These are phyloP conservation scores for Carpatolechia fugitivella DNA, from an alignment of 2,888 invertebrate species.

Conservation along the genomic window DNA sequence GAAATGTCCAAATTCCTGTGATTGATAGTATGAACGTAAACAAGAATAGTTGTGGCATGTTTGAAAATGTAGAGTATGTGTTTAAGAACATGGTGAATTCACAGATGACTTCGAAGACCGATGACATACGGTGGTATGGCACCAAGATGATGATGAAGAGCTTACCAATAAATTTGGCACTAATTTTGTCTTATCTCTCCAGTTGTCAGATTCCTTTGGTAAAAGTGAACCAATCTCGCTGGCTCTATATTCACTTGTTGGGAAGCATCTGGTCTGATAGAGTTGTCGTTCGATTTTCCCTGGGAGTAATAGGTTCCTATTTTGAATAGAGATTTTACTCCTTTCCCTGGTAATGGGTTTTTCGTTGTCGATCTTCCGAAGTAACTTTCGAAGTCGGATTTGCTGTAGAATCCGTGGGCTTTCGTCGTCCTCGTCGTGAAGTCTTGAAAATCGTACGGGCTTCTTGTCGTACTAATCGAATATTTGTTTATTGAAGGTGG, in stretches of 20 bases:
- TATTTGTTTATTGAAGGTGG: constrained; percentile 61
- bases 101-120: constrained; percentile 20
- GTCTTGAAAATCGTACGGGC: constrained; percentile 77
- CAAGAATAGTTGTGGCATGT: not conserved
- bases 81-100: not conserved
- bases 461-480: constrained; percentile 74
- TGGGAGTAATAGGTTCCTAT: constrained; percentile 70
- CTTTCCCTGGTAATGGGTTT: constrained; percentile 66
- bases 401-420: constrained; percentile 56
- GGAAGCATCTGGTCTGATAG: constrained; percentile 70
- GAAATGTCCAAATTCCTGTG: not conserved
- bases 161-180: constrained; percentile 69
- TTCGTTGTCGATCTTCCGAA: constrained; percentile 75
- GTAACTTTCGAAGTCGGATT: constrained; percentile 58
- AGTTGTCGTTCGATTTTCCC: constrained; percentile 67
- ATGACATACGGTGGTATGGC: constrained; percentile 6
- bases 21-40: not conserved
- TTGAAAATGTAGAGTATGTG: not conserved
- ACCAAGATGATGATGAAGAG: constrained; percentile 43
- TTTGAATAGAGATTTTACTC: constrained; percentile 62
- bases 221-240: constrained; percentile 60
- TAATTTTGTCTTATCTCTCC: constrained; percentile 54
- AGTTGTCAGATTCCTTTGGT: constrained; percentile 65
- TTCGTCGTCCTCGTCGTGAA: constrained; percentile 59
- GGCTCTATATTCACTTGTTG: constrained; percentile 73